Evolutionary conservation across 2,797 vertebrate genomes (phyloP).

Genomic region (Neosalanx taihuensis): DNA sequence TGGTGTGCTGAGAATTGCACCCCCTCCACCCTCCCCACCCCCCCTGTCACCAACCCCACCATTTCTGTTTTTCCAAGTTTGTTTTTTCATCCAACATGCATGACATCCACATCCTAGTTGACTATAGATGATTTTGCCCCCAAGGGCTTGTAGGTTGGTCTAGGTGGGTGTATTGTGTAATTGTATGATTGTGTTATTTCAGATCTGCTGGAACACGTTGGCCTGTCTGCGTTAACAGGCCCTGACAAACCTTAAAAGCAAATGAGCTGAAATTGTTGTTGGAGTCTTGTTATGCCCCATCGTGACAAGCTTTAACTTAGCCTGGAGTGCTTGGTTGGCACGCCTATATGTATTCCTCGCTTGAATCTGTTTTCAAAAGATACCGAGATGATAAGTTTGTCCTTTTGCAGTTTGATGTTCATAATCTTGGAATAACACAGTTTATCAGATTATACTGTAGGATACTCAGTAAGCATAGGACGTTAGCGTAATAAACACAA

Average conservation of each 20-base stretch:
- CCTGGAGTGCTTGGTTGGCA: too few species aligned
- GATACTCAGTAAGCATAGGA: too few species aligned
- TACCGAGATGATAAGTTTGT: too few species aligned
- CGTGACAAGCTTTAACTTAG: too few species aligned
- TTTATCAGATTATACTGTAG: too few species aligned
- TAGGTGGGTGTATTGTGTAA: background rate
- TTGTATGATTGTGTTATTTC: background rate
- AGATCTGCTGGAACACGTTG: background rate
- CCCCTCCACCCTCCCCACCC: slow-evolving; percentile 9
- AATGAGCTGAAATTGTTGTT: background rate
- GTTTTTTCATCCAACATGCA: background rate
- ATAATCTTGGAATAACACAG: too few species aligned
- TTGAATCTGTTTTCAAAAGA: too few species aligned
- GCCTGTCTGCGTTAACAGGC: background rate
- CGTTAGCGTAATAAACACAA: too few species aligned
- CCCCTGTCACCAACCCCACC: background rate
- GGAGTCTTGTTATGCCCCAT: background rate
- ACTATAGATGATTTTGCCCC: background rate
- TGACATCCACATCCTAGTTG: background rate
- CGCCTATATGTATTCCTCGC: too few species aligned
- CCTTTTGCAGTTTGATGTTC: too few species aligned
- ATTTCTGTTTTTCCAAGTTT: slow-evolving; percentile 6
- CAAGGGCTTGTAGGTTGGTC: background rate
- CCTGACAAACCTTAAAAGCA: background rate
- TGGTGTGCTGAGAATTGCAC: slow-evolving; percentile 23